phyloP scores from a whole-genome alignment of 2,113 vertebrate genomes.

The Pungitius pungitius region DNA sequence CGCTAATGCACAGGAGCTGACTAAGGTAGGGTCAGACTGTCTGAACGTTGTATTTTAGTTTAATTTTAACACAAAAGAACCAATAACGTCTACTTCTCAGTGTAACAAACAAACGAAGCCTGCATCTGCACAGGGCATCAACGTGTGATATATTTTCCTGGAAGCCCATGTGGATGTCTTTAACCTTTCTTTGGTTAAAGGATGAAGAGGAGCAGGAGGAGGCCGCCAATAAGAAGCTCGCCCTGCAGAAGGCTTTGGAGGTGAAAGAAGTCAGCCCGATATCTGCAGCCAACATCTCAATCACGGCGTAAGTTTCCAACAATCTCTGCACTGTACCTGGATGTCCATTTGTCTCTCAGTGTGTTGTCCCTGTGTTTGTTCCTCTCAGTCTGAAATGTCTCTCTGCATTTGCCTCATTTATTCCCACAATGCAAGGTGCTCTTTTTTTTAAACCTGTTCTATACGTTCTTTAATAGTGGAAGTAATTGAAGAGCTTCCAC shows the following conservation, averaged over 20 bases:
- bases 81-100: background rate
- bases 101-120: background rate
- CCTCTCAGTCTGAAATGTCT: constrained; percentile 11
- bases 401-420: constrained; percentile 21
- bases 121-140: background rate
- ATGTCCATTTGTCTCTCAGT: constrained; percentile 3
- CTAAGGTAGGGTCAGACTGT: constrained; percentile 83
- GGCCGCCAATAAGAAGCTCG: constrained; percentile 95
- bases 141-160: background rate
- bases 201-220: constrained; percentile 98
- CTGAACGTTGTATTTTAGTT: background rate
- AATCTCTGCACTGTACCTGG: background rate
- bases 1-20: constrained; percentile 95
- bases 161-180: background rate
- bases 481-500: constrained; percentile 40
- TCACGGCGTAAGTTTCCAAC: constrained; percentile 89
- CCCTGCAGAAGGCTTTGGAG: constrained; percentile 96
- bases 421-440: constrained; percentile 12
- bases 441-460: background rate
- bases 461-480: constrained; percentile 9
- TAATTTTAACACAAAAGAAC: too few relatives aligned
- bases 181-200: constrained; percentile 71
- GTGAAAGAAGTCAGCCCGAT: constrained; percentile 98
- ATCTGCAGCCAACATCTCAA: constrained; percentile 95
- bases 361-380: background rate